Conservation (phyloP, 2,113 vertebrate species). For the Mus pahari region DNA sequence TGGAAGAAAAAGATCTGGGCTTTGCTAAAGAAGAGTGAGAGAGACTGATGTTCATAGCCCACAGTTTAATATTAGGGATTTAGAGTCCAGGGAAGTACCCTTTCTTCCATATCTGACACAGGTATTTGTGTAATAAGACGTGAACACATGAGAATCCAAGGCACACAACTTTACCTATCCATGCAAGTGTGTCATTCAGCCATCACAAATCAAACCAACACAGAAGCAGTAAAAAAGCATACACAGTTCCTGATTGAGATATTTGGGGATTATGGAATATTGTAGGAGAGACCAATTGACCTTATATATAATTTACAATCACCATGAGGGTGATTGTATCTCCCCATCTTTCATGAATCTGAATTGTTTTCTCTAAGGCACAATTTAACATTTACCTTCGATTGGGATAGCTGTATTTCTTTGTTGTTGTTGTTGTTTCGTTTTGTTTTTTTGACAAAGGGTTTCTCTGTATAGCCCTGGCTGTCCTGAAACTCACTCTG, state of each 20-base stretch:
- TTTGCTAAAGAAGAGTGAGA: not conserved
- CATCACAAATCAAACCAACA: not conserved
- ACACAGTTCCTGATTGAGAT: not conserved
- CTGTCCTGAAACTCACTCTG: too few species aligned
- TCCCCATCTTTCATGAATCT: conserved; percentile 15
- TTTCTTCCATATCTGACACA: not conserved
- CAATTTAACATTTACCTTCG: not conserved
- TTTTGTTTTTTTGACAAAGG: too few species aligned
- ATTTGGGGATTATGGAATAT: not conserved
- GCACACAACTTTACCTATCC: not conserved
- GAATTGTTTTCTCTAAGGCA: not conserved
- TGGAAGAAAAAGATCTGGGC: not conserved
- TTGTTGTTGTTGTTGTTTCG: too few species aligned
- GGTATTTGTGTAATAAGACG: not conserved
- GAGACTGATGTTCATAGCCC: not conserved
- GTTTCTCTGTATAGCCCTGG: too few species aligned
- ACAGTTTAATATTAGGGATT: not conserved
- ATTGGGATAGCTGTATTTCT: too few species aligned
- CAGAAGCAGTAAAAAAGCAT: not conserved
- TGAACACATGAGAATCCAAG: not conserved
- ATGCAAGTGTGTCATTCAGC: not conserved
- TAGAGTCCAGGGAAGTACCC: not conserved
- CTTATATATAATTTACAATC: not conserved
- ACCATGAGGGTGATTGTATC: not conserved
- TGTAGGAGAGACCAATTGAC: not conserved